Conservation (phyloP, 2,888 invertebrate species). For the Eupithecia insigniata region DNA sequence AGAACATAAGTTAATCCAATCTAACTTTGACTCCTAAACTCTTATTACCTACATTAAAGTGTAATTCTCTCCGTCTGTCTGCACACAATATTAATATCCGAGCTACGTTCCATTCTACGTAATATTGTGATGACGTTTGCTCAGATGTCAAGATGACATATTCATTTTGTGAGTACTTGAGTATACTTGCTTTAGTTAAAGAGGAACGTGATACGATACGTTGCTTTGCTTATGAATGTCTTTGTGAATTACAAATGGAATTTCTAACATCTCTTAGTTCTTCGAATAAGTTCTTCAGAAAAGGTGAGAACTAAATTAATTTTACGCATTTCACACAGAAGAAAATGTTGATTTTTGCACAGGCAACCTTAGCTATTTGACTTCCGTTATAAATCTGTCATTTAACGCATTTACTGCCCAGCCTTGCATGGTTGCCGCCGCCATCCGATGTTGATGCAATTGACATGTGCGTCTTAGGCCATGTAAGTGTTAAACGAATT, state of each 20-base stretch:
- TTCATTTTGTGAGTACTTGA: constrained; percentile 3
- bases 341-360: not conserved
- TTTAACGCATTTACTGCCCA: too few relatives aligned
- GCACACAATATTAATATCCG: constrained; percentile 19
- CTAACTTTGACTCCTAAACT: not conserved
- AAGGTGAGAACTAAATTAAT: not conserved
- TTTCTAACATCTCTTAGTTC: not conserved
- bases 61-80: constrained; percentile 16
- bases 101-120: constrained; percentile 12
- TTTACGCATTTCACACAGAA: not conserved
- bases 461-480: too few relatives aligned
- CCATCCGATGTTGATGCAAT: too few relatives aligned
- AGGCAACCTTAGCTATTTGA: not conserved
- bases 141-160: constrained; percentile 19
- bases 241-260: not conserved
- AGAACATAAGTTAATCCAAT: not conserved
- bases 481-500: too few relatives aligned
- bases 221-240: not conserved
- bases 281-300: not conserved
- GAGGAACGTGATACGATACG: not conserved
- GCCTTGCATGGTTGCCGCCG: too few relatives aligned
- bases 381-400: not conserved
- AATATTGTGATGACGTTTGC: constrained; percentile 24
- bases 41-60: not conserved
- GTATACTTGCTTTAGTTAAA: not conserved